A percentile compares a stretch with the other conserved stretches of the same genome.
Evolutionary conservation across 2,888 invertebrate species (phyloP).

Genomic region (Melieria omissa): DNA sequence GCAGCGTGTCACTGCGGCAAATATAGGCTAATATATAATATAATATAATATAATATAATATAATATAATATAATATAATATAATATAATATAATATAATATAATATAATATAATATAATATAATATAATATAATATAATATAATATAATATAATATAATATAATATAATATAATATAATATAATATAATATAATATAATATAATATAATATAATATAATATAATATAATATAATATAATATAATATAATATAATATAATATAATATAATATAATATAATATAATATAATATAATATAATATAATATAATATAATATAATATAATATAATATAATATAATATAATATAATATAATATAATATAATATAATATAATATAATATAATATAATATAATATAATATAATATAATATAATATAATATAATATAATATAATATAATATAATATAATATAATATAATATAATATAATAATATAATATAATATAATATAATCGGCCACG

Average conservation of each 20-base stretch:
- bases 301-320: background rate
- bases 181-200: background rate
- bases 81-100: background rate
- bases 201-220: background rate
- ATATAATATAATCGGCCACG: no score
- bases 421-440: background rate
- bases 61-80: constrained; percentile 4
- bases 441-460: background rate
- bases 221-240: no score
- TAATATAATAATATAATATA: background rate
- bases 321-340: background rate
- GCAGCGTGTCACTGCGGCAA: no score
- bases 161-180: constrained; percentile 15
- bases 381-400: background rate
- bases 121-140: constrained; percentile 8
- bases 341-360: background rate
- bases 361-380: background rate
- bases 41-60: constrained; percentile 14
- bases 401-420: background rate
- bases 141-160: constrained; percentile 8
- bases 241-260: no score
- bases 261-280: no score
- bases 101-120: constrained; percentile 5
- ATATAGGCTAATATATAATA: background rate
- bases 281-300: no score